Evolutionary conservation across 2,113 vertebrate genomes (phyloP).

Genomic region (Asarcornis scutulata): DNA sequence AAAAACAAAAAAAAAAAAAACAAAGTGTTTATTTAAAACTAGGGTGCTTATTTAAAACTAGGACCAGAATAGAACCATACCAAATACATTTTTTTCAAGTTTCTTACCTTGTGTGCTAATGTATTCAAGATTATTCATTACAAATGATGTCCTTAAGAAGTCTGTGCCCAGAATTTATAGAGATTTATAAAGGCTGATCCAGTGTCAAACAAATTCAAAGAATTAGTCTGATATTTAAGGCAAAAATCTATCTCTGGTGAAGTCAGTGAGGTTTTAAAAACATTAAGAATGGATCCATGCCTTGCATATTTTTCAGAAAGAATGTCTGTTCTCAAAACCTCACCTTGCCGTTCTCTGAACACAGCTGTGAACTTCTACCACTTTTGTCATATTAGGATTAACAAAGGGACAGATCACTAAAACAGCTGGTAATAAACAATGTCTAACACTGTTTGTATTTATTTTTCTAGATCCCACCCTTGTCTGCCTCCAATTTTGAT

Average conservation of each 20-base stretch:
- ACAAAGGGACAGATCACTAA: not conserved
- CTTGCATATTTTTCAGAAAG: not conserved
- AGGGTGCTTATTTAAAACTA: not conserved
- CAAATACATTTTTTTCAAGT: not conserved
- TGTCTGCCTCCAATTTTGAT: not conserved
- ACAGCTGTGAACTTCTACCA: not conserved
- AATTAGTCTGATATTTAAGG: not conserved
- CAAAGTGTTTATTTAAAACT: too few species aligned
- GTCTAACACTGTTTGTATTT: conserved; percentile 13
- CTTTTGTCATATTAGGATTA: not conserved
- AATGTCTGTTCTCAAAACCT: not conserved
- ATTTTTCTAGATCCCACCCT: not conserved
- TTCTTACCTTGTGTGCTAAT: not conserved
- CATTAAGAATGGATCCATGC: not conserved
- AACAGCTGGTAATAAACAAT: not conserved
- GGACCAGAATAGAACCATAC: not conserved
- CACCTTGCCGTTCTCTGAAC: not conserved
- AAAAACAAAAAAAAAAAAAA: not conserved
- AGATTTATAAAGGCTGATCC: not conserved
- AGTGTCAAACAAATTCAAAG: not conserved
- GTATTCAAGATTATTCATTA: not conserved
- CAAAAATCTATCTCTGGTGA: not conserved
- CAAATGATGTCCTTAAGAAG: not conserved
- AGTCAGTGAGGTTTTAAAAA: not conserved
- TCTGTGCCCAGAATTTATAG: not conserved